Conservation (phyloP, 2,888 invertebrate genomes). For the Girardia tigrina region DNA sequence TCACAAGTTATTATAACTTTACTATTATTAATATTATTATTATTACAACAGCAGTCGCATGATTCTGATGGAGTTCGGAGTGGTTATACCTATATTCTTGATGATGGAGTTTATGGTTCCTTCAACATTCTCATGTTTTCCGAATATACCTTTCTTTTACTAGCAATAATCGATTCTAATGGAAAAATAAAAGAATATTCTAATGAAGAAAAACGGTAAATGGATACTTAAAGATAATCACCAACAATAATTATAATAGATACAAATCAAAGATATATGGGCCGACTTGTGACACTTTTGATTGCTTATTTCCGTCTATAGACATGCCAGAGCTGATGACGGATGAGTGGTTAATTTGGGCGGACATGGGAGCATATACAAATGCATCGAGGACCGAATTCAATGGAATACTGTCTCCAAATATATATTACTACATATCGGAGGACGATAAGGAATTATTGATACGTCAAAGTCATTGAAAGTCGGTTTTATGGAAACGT, state of each 20-base stretch:
- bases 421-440: conserved; percentile 9
- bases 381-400: conserved; percentile 1
- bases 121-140: conserved; percentile 16
- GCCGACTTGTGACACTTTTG: not conserved
- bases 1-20: not conserved
- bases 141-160: not conserved
- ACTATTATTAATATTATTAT: not conserved
- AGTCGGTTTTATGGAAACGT: too few species aligned
- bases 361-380: not conserved
- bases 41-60: not conserved
- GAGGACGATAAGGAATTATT: not conserved
- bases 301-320: not conserved
- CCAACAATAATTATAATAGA: not conserved
- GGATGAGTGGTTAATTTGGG: not conserved
- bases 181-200: not conserved
- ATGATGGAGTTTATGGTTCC: conserved; percentile 1
- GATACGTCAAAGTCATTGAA: not conserved
- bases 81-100: not conserved
- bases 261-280: conserved; percentile 17
- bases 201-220: not conserved
- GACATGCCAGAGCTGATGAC: not conserved
- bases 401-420: conserved; percentile 4
- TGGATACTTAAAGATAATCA: not conserved
- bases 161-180: not conserved
- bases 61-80: not conserved